A percentile compares a stretch with the other conserved stretches of the same genome.
phyloP scores from a whole-genome alignment of 2,888 invertebrate species.

The Neoitamus cyanurus region DNA sequence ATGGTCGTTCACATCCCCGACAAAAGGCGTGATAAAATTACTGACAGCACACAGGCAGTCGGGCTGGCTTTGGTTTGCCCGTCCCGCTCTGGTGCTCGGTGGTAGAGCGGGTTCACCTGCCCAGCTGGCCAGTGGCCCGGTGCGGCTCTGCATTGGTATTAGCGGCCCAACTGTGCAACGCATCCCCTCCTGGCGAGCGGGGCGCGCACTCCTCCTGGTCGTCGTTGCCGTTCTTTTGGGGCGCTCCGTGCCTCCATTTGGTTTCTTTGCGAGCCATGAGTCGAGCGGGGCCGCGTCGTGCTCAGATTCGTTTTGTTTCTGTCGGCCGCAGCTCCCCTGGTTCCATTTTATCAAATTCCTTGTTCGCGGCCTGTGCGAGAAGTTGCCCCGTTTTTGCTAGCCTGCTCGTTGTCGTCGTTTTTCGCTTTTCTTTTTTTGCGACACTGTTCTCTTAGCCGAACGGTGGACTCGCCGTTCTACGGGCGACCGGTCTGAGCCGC shows the following conservation, averaged over 20 bases:
- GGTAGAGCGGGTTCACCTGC: not conserved
- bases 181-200: slow-evolving; percentile 17
- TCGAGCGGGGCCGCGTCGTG: not conserved
- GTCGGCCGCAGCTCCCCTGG: not conserved
- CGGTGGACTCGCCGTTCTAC: not conserved
- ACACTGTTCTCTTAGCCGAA: slow-evolving; percentile 1
- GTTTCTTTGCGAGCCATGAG: not conserved
- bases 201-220: slow-evolving; percentile 13
- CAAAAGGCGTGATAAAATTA: slow-evolving; percentile 30
- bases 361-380: not conserved
- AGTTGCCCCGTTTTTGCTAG: slow-evolving; percentile 17
- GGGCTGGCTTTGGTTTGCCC: not conserved
- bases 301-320: slow-evolving; percentile 21
- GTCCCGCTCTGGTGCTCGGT: not conserved
- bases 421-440: not conserved
- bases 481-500: not conserved
- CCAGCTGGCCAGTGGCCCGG: not conserved
- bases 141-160: not conserved
- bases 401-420: not conserved
- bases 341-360: slow-evolving; percentile 35
- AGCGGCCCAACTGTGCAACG: not conserved
- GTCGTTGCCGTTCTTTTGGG: not conserved
- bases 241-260: slow-evolving; percentile 5
- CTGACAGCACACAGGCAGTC: slow-evolving; percentile 4
- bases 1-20: slow-evolving; percentile 19